Evolutionary conservation across 2,888 invertebrate genomes (phyloP).

Genomic region (Glyphotaelius pellucidus): DNA sequence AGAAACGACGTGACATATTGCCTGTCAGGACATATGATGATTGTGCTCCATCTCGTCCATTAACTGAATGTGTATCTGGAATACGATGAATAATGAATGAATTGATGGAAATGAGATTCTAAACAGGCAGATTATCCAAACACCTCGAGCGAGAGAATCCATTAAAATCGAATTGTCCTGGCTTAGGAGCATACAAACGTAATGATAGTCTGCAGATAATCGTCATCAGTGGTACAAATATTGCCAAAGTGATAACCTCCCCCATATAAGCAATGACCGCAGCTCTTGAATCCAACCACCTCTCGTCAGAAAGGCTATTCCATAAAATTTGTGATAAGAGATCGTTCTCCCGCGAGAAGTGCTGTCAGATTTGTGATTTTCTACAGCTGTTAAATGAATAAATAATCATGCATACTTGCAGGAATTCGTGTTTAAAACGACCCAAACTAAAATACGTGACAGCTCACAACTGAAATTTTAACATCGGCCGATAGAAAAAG

Average conservation of each 20-base stretch:
- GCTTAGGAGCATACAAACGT: not conserved
- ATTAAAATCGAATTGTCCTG: not conserved
- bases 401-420: too few relatives aligned
- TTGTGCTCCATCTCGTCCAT: not conserved
- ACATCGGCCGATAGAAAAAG: too few relatives aligned
- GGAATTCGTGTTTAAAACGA: too few relatives aligned
- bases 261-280: not conserved
- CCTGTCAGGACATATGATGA: not conserved
- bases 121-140: conserved; percentile 11
- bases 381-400: too few relatives aligned
- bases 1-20: not conserved
- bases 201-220: not conserved
- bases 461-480: too few relatives aligned
- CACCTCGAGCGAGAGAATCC: not conserved
- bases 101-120: conserved; percentile 5
- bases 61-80: not conserved
- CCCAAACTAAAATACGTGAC: too few relatives aligned
- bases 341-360: too few relatives aligned
- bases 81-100: not conserved
- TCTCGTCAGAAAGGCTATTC: too few relatives aligned
- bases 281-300: not conserved
- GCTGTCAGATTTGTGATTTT: too few relatives aligned
- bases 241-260: not conserved
- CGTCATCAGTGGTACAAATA: not conserved
- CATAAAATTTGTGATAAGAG: too few relatives aligned